These are phyloP conservation scores for Drosophila birchii DNA, from an alignment of 2,888 invertebrate species.

Conservation along the genomic window DNA sequence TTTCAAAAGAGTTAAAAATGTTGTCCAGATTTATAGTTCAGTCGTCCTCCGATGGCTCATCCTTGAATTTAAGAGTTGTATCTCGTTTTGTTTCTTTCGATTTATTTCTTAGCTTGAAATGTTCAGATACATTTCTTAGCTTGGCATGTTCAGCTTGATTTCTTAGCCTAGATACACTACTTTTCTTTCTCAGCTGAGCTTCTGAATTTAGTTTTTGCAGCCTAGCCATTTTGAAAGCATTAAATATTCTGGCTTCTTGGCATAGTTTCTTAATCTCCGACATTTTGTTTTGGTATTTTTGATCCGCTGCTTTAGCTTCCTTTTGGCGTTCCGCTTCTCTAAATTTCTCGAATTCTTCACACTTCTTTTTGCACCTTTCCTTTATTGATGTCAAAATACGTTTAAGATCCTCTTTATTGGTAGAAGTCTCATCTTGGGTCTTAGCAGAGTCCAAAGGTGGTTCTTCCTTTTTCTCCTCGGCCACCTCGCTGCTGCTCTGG, in stretches of 20 bases:
- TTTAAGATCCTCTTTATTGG: neutral
- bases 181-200: neutral
- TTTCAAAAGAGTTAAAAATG: neutral
- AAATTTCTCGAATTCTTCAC: neutral
- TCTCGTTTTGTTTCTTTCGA: neutral
- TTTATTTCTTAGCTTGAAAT: too few species aligned
- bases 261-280: neutral
- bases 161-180: neutral
- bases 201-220: neutral
- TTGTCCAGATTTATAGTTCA: neutral
- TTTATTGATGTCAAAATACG: neutral
- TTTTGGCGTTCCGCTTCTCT: neutral
- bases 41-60: neutral
- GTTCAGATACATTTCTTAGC: neutral
- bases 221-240: neutral
- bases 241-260: neutral
- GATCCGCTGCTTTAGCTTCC: neutral
- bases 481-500: neutral
- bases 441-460: neutral
- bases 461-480: neutral
- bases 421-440: neutral
- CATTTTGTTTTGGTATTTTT: neutral
- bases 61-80: neutral
- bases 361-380: constrained; percentile 2
- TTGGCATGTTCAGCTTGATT: neutral